phyloP scores from a whole-genome alignment of 2,113 vertebrate species.

The Oryzias celebensis region DNA sequence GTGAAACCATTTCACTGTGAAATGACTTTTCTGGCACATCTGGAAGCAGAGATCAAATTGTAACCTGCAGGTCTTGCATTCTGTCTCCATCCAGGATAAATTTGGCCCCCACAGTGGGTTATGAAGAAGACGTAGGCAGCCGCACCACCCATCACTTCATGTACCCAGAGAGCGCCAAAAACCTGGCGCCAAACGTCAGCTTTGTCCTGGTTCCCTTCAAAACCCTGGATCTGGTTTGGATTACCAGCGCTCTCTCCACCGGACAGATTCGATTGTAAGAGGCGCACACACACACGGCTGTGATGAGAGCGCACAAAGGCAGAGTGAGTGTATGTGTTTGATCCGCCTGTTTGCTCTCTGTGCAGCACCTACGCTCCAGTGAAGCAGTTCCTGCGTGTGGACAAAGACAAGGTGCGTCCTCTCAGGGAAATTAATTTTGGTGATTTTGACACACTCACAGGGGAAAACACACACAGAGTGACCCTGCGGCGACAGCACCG shows the following conservation, averaged over 20 bases:
- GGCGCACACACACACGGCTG: not conserved
- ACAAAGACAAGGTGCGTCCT: constrained; percentile 93
- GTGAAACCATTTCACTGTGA: not conserved
- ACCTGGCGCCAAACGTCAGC: constrained; percentile 93
- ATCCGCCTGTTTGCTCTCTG: constrained; percentile 24
- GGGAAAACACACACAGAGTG: not conserved
- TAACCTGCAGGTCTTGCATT: not conserved
- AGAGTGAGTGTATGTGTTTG: constrained; percentile 37
- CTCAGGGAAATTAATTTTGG: constrained; percentile 5
- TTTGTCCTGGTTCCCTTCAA: constrained; percentile 98
- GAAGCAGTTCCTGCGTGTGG: constrained; percentile 97
- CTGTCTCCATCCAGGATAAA: constrained; percentile 84
- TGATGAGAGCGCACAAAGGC: constrained; percentile 22
- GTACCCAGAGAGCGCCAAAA: constrained; percentile 99
- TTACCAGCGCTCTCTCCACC: constrained; percentile 93
- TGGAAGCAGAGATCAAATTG: not conserved
- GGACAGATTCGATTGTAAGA: constrained; percentile 97
- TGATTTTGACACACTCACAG: not conserved
- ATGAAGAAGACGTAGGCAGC: constrained; percentile 90
- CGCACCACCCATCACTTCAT: constrained; percentile 98
- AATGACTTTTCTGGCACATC: constrained; percentile 3
- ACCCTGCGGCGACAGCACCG: constrained; percentile 23
- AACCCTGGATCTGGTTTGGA: constrained; percentile 96
- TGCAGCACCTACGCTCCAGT: constrained; percentile 93
- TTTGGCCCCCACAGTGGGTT: constrained; percentile 94